A percentile compares a stretch with the other conserved stretches of the same genome.
Conservation (phyloP, 2,888 invertebrate genomes). For the Meteorus colon region DNA sequence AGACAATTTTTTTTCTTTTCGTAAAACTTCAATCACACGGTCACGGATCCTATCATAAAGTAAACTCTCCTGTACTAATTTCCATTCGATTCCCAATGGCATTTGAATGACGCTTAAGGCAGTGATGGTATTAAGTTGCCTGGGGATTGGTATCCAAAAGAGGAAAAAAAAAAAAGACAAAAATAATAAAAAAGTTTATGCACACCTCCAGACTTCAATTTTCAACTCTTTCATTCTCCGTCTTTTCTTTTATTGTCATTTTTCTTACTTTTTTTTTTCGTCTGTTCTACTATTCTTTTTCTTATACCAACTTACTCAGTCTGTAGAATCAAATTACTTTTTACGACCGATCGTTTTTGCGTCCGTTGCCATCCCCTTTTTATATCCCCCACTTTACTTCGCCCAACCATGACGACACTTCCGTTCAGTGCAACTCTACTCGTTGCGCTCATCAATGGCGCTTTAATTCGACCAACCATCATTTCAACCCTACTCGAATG, state of each 20-base stretch:
- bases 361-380: conserved; percentile 32
- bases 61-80: conserved; percentile 45
- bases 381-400: neutral
- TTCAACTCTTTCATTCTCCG: conserved; percentile 42
- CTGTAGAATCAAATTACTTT: conserved; percentile 50
- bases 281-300: neutral
- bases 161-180: neutral
- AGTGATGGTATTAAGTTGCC: no score
- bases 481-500: conserved; percentile 37
- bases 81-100: conserved; percentile 49
- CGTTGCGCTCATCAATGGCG: neutral
- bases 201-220: conserved; percentile 42
- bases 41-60: conserved; percentile 18
- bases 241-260: conserved; percentile 32
- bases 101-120: conserved; percentile 10
- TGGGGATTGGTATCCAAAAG: neutral
- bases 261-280: conserved; percentile 9
- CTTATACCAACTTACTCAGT: conserved; percentile 20
- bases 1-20: neutral
- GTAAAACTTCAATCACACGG: neutral
- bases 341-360: conserved; percentile 43
- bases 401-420: neutral
- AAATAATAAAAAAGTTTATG: conserved; percentile 14
- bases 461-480: conserved; percentile 4
- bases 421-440: neutral